These are phyloP conservation scores for Dynastes grantii DNA, from an alignment of 2,888 invertebrate genomes.

Conservation along the genomic window DNA sequence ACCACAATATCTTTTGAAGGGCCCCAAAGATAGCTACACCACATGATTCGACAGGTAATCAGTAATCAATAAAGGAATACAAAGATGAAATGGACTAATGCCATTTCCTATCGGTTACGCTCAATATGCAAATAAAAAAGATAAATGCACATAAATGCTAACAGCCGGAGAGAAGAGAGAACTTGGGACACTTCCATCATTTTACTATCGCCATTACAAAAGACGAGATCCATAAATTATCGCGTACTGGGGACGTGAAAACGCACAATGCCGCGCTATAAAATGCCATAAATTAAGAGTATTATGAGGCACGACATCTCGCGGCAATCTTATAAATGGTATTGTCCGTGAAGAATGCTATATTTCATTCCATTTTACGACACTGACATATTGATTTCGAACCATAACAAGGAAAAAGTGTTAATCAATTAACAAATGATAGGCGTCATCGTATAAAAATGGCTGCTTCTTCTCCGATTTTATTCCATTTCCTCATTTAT, in stretches of 20 bases:
- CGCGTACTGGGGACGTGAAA: neutral
- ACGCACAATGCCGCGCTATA: constrained; percentile 12
- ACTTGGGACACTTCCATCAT: neutral
- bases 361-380: constrained; percentile 29
- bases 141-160: too few relatives aligned
- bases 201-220: neutral
- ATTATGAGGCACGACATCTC: constrained; percentile 26
- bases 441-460: constrained; percentile 29
- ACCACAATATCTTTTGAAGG: too few relatives aligned
- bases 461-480: constrained; percentile 8
- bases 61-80: too few relatives aligned
- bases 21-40: too few relatives aligned
- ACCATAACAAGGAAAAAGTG: constrained; percentile 29
- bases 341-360: constrained; percentile 33
- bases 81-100: too few relatives aligned
- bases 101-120: too few relatives aligned
- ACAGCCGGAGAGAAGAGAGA: too few relatives aligned
- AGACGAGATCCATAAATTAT: constrained; percentile 19
- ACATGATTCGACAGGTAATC: too few relatives aligned
- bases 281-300: constrained; percentile 28
- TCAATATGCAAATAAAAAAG: too few relatives aligned
- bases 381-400: constrained; percentile 32
- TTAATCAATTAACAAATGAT: constrained; percentile 41
- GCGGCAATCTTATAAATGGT: constrained; percentile 31
- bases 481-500: neutral